Base-by-base conservation (phyloP, 2,113 vertebrate genomes). In the Pluvialis apricaria region DNA sequence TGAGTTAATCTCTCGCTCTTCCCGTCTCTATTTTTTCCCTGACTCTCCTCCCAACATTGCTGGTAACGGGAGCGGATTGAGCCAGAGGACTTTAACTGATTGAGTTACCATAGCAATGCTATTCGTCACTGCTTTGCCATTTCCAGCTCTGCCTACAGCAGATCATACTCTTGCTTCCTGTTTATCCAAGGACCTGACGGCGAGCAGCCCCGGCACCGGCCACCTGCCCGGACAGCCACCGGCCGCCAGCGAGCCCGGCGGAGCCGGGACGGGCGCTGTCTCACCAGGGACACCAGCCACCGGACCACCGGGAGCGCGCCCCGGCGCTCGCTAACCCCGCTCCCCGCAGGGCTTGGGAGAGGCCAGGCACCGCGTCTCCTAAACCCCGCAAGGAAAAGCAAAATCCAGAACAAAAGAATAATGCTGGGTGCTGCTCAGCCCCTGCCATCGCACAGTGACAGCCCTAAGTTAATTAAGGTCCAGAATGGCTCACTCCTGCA, bases 41-140 rank as follows among this genome's bases (percentile, higher is more conserved):
- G 0, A 15, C 71, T 87, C 89, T 72, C 62, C 66, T 82, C 80
- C 73, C 81, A 91, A 17, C 77, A 55, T 11, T 10, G n/a, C 92
- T 62, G 77, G 75, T 32, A 78, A 45, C 51, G 6, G 68, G 79
- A 78, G 86, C 0, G 29, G 81, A 71, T 81, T 44, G 90, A 95
- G 91, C 75, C n/a, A 18, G 93, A 90, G 90, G 79, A 72, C 32
- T 65, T 61, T n/a, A 73, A 64, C 77, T 32, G 88, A 92, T 93
- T 70, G 60, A 87, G 97, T 97, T 97, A 70, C 97, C 96, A 97
- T 96, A 96, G 95, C 94, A 90, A 96, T 97, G 92, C 90, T 42
- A n/a, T 55, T 38, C 88, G 19, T 86, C 94, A 91, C 55, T 1
- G 54, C 91, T 20, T 70, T 92, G 70, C 88, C 82, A 29, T 76